phyloP scores from a whole-genome alignment of 2,888 invertebrate genomes.

The Byasa hedistus region DNA sequence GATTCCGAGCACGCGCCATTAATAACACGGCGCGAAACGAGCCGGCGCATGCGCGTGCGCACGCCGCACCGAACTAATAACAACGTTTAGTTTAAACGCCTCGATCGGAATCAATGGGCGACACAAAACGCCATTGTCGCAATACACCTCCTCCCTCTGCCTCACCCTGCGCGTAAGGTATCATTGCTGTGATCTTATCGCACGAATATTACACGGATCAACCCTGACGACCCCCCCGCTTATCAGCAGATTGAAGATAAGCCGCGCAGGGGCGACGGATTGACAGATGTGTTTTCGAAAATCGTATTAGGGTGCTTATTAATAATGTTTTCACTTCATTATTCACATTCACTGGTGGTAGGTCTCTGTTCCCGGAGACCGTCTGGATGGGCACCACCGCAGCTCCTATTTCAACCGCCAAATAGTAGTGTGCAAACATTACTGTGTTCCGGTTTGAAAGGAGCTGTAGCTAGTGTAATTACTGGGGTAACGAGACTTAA shows the following conservation, averaged over 20 bases:
- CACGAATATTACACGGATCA: conserved; percentile 35
- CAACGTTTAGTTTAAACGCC: conserved; percentile 34
- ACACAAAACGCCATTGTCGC: conserved; percentile 19
- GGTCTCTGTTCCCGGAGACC: no score
- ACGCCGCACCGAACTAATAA: conserved; percentile 29
- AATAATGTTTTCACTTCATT: conserved; percentile 24
- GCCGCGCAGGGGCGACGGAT: conserved; percentile 32
- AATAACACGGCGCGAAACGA: conserved; percentile 31
- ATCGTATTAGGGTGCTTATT: conserved; percentile 31
- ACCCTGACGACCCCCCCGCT: conserved; percentile 30
- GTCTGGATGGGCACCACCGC: no score
- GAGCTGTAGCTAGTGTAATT: no score
- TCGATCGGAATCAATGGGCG: conserved; percentile 28
- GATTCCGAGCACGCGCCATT: conserved; percentile 30
- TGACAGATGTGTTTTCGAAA: conserved; percentile 43
- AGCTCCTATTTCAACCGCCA: no score
- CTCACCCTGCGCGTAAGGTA: conserved; percentile 6
- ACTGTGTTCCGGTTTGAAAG: no score
- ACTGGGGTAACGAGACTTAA: no score
- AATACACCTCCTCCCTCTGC: conserved; percentile 4
- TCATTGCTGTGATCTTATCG: conserved; percentile 35
- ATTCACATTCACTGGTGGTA: not conserved
- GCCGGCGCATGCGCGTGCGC: conserved; percentile 21
- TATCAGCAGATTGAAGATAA: conserved; percentile 39
- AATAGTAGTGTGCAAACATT: no score